phyloP scores from a whole-genome alignment of 1,140 invertebrate species.

The Mizuhopecten yessoensis region DNA sequence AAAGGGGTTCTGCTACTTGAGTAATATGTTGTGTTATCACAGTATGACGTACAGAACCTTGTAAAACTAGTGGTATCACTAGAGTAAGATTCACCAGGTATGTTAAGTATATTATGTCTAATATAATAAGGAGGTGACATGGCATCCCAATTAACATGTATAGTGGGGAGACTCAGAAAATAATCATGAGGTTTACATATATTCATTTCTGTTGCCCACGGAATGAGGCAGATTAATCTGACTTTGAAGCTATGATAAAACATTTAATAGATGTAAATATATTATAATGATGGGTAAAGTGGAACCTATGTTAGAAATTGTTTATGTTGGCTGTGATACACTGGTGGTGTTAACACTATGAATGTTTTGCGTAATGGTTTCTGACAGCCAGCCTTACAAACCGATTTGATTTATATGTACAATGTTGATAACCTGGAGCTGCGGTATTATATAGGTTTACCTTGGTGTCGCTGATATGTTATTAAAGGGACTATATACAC shows the following conservation, averaged over 20 bases:
- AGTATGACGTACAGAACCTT: too few relatives aligned
- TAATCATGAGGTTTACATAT: neutral
- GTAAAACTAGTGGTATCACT: too few relatives aligned
- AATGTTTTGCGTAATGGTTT: constrained; percentile 21
- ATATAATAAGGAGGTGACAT: too few relatives aligned
- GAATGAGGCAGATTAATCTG: neutral
- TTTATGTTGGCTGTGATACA: neutral
- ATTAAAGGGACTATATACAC: constrained; percentile 28
- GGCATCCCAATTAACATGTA: too few relatives aligned
- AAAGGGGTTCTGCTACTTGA: too few relatives aligned
- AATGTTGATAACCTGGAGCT: constrained; percentile 33
- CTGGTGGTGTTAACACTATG: constrained; percentile 1
- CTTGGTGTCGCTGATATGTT: neutral
- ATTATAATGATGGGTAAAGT: constrained; percentile 13
- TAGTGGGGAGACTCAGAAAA: too few relatives aligned
- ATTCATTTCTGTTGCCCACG: neutral
- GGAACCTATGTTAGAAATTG: neutral
- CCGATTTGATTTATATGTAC: constrained; percentile 21
- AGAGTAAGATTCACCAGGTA: too few relatives aligned
- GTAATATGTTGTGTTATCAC: too few relatives aligned
- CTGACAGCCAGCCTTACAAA: neutral
- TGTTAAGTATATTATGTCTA: too few relatives aligned
- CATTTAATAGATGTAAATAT: neutral
- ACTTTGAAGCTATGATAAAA: neutral
- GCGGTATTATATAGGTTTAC: neutral